Evolutionary conservation across 2,797 vertebrate species (phyloP).

Genomic region (Ctenosaura bakeri): DNA sequence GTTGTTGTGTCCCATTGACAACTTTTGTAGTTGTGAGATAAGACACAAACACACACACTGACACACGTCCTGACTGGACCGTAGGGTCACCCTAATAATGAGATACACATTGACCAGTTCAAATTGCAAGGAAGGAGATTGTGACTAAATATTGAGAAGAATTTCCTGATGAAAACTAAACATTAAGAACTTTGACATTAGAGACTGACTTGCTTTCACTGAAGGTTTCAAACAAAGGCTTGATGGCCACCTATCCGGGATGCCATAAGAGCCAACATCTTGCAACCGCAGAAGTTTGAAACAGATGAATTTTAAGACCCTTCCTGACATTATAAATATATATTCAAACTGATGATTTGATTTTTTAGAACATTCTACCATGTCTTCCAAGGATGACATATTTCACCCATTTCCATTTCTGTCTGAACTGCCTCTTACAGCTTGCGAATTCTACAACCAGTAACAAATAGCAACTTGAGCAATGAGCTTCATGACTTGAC

Average conservation of each 20-base stretch:
- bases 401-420: not conserved
- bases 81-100: too few relatives aligned
- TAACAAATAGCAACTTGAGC: not conserved
- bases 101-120: not conserved
- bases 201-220: not conserved
- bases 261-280: not conserved
- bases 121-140: not conserved
- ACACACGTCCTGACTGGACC: too few relatives aligned
- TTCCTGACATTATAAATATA: not conserved
- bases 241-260: not conserved
- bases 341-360: not conserved
- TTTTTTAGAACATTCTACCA: not conserved
- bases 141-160: not conserved
- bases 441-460: not conserved
- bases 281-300: not conserved
- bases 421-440: not conserved
- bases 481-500: not conserved
- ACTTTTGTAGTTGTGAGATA: too few relatives aligned
- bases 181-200: not conserved
- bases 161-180: not conserved
- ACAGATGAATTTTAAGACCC: too few relatives aligned
- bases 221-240: not conserved
- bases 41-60: too few relatives aligned
- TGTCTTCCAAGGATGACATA: not conserved
- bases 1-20: too few relatives aligned